Percentiles rank a stretch among this genome's conserved stretches.
These are phyloP conservation scores for Cnemophilus loriae DNA, from an alignment of 2,113 vertebrate species.

Conservation along the genomic window DNA sequence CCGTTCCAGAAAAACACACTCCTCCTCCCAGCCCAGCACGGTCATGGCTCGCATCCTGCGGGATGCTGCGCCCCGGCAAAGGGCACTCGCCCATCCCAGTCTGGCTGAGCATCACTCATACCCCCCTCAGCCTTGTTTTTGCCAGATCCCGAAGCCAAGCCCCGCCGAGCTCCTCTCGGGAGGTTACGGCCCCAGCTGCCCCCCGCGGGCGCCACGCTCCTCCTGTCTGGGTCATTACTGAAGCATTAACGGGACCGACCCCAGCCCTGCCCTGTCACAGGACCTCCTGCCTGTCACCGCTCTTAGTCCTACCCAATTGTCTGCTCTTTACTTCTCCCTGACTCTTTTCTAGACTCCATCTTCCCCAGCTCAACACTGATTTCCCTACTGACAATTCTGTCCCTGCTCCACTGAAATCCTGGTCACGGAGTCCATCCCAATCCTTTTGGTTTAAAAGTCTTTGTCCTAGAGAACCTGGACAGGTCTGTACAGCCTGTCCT, in stretches of 20 bases:
- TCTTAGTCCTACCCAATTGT: fast-evolving
- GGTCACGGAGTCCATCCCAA: fast-evolving
- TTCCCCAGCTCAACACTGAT: not conserved
- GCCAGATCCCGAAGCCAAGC: not conserved
- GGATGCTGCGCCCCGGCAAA: not conserved
- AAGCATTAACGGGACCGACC: fast-evolving
- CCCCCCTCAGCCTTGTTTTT: slow-evolving; percentile 30
- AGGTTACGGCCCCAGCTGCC: not conserved
- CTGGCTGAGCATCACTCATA: not conserved
- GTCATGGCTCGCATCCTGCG: not conserved
- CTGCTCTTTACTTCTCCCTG: not conserved
- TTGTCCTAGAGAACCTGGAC: fast-evolving
- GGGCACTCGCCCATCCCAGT: not conserved
- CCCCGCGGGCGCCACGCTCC: fast-evolving
- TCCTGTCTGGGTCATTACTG: not conserved
- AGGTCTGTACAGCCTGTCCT: not conserved
- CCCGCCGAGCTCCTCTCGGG: not conserved
- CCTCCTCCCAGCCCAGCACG: not conserved
- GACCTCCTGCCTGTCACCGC: not conserved
- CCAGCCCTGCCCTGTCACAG: not conserved
- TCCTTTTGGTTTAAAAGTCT: not conserved
- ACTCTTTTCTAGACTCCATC: not conserved
- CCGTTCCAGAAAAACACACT: not conserved
- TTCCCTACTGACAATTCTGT: not conserved
- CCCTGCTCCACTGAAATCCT: not conserved